Evolutionary conservation across 1,140 invertebrate genomes (phyloP).

Genomic region (Penaeus vannamei): DNA sequence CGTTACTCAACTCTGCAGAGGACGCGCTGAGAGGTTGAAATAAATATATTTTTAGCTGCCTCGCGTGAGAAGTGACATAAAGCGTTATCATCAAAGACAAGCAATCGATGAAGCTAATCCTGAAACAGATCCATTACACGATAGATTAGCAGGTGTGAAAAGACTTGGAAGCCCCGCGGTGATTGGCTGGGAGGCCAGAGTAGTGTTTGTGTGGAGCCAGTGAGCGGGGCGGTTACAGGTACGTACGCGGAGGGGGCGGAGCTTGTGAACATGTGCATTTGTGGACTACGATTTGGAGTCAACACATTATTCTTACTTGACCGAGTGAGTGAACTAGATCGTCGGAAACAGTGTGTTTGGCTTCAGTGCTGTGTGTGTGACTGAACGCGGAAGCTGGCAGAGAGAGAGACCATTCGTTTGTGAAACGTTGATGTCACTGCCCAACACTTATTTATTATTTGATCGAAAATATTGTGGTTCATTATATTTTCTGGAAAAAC

Average conservation of each 20-base stretch:
- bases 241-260: constrained; percentile 38
- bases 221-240: not conserved
- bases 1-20: not conserved
- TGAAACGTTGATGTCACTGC: too few species aligned
- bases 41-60: not conserved
- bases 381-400: too few species aligned
- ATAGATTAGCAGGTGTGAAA: constrained; percentile 43
- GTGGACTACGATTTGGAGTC: constrained; percentile 27
- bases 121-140: constrained; percentile 36
- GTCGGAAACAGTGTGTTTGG: constrained; percentile 7
- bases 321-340: constrained; percentile 38
- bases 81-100: constrained; percentile 34
- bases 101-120: constrained; percentile 28
- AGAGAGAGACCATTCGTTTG: too few species aligned
- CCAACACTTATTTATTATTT: too few species aligned
- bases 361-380: not conserved
- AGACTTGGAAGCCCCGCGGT: constrained; percentile 10
- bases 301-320: constrained; percentile 48
- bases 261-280: constrained; percentile 52
- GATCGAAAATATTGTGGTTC: too few species aligned
- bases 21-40: not conserved
- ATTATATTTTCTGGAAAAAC: too few species aligned
- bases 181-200: constrained; percentile 18
- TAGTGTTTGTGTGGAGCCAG: constrained; percentile 7
- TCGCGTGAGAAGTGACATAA: constrained; percentile 22